Conservation (phyloP, 2,888 invertebrate species). For the Parnassius orleans region DNA sequence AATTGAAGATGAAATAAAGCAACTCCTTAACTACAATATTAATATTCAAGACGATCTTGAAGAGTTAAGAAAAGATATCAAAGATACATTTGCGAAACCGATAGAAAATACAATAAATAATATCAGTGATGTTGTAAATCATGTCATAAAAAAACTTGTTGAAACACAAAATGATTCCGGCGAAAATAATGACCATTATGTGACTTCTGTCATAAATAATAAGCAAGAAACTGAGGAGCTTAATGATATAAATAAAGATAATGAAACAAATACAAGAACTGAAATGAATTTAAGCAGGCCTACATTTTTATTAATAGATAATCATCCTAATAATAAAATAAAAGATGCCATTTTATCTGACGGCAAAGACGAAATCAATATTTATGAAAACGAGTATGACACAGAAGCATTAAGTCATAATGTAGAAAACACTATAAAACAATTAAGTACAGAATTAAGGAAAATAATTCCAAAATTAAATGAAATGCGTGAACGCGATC, state of each 20-base stretch:
- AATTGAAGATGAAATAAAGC: conserved; percentile 80
- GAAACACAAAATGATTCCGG: conserved; percentile 57
- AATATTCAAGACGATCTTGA: conserved; percentile 73
- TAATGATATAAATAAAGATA: conserved; percentile 55
- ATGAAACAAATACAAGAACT: conserved; percentile 62
- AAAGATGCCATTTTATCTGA: conserved; percentile 82
- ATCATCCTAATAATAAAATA: conserved; percentile 67
- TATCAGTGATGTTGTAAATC: conserved; percentile 76
- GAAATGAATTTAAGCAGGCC: conserved; percentile 72
- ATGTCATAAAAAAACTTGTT: conserved; percentile 74
- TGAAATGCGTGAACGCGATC: conserved; percentile 71
- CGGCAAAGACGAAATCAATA: conserved; percentile 78
- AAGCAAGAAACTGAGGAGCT: conserved; percentile 44
- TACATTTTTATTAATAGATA: conserved; percentile 70
- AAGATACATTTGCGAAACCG: conserved; percentile 73
- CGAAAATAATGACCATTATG: conserved; percentile 42
- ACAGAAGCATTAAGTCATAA: conserved; percentile 64
- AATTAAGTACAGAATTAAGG: conserved; percentile 68
- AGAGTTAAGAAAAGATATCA: conserved; percentile 73
- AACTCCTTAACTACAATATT: conserved; percentile 70
- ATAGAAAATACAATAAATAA: conserved; percentile 76
- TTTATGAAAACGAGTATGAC: conserved; percentile 62
- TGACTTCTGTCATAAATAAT: conserved; percentile 32
- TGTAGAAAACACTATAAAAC: conserved; percentile 73
- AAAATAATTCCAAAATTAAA: conserved; percentile 76